A percentile compares a stretch with the other conserved stretches of the same genome.
phyloP scores from a whole-genome alignment of 1,140 invertebrate genomes.

The Drosophila athabasca region DNA sequence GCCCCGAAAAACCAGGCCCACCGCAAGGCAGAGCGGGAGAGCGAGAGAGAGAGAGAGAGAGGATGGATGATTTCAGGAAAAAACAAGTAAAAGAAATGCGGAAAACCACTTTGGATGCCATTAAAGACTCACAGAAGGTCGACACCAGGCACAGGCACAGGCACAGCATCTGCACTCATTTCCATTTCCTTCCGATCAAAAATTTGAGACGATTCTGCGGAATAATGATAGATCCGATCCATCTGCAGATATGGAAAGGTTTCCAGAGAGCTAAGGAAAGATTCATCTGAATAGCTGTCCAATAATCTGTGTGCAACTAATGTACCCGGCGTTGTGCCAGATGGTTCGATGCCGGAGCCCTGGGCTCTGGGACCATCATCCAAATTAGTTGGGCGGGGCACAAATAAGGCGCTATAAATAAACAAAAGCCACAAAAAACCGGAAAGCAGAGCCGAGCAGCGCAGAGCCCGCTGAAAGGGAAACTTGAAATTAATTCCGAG shows the following conservation, averaged over 20 bases:
- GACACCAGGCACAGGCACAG: background rate
- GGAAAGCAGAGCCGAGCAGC: background rate
- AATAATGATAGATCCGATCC: background rate
- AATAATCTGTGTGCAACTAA: too few species aligned
- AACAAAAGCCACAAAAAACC: constrained; percentile 36
- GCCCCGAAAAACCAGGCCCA: background rate
- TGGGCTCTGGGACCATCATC: constrained; percentile 4
- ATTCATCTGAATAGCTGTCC: too few species aligned
- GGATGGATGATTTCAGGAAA: constrained; percentile 15
- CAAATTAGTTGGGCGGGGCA: constrained; percentile 39
- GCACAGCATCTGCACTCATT: too few species aligned
- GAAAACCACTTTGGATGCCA: background rate
- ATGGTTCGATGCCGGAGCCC: too few species aligned
- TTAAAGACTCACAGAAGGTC: background rate
- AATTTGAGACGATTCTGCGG: background rate
- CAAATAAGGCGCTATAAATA: constrained; percentile 44
- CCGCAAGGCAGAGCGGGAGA: background rate
- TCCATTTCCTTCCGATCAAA: too few species aligned
- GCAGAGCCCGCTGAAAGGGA: constrained; percentile 59
- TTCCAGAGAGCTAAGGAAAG: too few species aligned
- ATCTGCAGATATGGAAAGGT: background rate
- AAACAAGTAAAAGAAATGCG: background rate
- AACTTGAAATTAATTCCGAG: constrained; percentile 73
- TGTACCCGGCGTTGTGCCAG: too few species aligned
- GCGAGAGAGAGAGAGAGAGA: background rate